phyloP scores from a whole-genome alignment of 2,797 vertebrate species.

The Geotrypetes seraphini region DNA sequence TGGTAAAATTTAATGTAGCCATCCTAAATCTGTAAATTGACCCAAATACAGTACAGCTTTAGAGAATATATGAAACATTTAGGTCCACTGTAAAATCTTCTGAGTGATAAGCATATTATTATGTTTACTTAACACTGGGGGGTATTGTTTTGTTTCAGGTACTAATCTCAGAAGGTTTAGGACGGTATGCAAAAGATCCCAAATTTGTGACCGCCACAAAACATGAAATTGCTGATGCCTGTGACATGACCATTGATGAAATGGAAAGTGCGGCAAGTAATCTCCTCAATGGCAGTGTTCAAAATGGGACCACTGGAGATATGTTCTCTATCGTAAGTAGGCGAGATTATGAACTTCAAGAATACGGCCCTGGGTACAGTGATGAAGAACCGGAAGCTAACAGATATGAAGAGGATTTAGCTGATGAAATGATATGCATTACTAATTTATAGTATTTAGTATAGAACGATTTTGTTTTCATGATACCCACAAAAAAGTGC shows the following conservation, averaged over 20 bases:
- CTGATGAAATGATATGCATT: constrained; percentile 98
- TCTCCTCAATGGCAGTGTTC: constrained; percentile 76
- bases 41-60: too few relatives aligned
- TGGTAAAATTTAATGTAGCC: too few relatives aligned
- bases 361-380: constrained; percentile 82
- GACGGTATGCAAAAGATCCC: constrained; percentile 90
- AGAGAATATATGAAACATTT: too few relatives aligned
- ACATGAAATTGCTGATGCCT: constrained; percentile 93
- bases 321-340: constrained; percentile 67
- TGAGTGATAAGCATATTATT: too few relatives aligned
- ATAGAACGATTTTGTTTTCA: constrained; percentile 39
- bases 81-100: too few relatives aligned
- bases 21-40: too few relatives aligned
- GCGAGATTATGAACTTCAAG: constrained; percentile 84
- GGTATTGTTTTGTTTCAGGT: constrained; percentile 66
- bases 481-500: constrained; percentile 87
- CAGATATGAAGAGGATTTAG: constrained; percentile 91
- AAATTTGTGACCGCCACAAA: constrained; percentile 96
- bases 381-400: constrained; percentile 85
- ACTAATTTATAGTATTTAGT: constrained; percentile 89
- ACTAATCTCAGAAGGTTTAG: constrained; percentile 94
- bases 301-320: constrained; percentile 66
- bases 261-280: constrained; percentile 98
- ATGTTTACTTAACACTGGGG: too few relatives aligned
- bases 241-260: constrained; percentile 97